These are phyloP conservation scores for Hiodon tergisus DNA, from an alignment of 2,113 vertebrate genomes.

Conservation along the genomic window DNA sequence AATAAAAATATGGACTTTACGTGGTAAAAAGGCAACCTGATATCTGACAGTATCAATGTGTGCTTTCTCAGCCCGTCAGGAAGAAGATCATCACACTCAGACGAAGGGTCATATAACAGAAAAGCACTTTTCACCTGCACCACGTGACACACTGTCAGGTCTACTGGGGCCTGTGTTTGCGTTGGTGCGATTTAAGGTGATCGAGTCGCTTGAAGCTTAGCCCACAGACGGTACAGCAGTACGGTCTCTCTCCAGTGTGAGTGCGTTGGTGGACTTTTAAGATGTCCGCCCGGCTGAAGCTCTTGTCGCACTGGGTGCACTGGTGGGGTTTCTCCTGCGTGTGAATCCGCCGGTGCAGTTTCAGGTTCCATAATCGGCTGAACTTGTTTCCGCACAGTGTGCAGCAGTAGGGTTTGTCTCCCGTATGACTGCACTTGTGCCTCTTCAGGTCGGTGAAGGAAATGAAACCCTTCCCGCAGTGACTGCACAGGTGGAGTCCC, in stretches of 20 bases:
- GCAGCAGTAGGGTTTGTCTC: slow-evolving; percentile 64
- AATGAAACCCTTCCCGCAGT: slow-evolving; percentile 69
- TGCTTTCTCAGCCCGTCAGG: no score
- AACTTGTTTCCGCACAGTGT: slow-evolving; percentile 62
- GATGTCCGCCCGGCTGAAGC: slow-evolving; percentile 65
- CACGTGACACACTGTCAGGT: slow-evolving; percentile 7
- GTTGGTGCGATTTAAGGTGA: slow-evolving; percentile 63
- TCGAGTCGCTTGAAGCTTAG: slow-evolving; percentile 68
- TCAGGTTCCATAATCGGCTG: slow-evolving; percentile 66
- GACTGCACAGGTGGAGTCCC: slow-evolving; percentile 68
- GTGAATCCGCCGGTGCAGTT: slow-evolving; percentile 64
- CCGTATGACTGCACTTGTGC: slow-evolving; percentile 58
- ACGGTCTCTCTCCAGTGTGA: slow-evolving; percentile 66
- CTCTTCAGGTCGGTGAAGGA: slow-evolving; percentile 64
- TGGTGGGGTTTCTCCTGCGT: slow-evolving; percentile 67
- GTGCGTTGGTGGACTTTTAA: slow-evolving; percentile 66
- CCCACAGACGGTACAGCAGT: slow-evolving; percentile 61
- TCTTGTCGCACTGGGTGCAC: slow-evolving; percentile 65
- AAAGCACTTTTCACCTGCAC: neutral
- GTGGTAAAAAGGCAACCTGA: no score
- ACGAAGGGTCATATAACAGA: no score
- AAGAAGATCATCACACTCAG: no score
- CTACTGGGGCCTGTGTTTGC: slow-evolving; percentile 50
- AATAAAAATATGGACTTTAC: no score
- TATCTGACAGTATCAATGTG: no score